These are phyloP conservation scores for Kryphioiulus occultus DNA, from an alignment of 2,888 invertebrate genomes.

Conservation along the genomic window DNA sequence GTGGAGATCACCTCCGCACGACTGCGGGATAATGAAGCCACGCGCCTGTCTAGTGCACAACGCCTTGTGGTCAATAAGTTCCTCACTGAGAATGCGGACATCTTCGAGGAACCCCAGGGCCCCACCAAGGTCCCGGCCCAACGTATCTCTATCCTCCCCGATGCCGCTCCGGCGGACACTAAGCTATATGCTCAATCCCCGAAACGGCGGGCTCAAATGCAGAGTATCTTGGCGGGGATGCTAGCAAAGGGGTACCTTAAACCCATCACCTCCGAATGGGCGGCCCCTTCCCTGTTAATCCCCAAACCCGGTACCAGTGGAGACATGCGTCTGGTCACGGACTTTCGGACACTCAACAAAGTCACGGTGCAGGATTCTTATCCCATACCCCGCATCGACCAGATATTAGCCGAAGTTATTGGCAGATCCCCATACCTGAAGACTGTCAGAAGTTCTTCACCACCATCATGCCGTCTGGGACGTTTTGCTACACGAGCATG, in stretches of 20 bases:
- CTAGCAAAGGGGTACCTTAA: background rate
- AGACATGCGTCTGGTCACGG: background rate
- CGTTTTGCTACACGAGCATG: background rate
- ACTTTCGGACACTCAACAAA: background rate
- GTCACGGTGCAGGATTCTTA: background rate
- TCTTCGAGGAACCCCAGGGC: background rate
- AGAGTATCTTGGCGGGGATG: no score
- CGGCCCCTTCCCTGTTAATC: background rate
- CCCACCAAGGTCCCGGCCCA: background rate
- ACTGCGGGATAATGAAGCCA: no score
- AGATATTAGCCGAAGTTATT: background rate
- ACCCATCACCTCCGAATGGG: background rate
- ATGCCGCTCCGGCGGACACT: background rate
- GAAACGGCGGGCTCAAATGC: background rate
- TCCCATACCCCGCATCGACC: background rate
- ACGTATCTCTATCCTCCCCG: background rate
- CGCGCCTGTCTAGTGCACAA: no score
- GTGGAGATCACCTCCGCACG: no score
- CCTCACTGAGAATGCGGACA: background rate
- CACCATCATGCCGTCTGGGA: background rate
- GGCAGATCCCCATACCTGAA: background rate
- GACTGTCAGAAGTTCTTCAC: background rate
- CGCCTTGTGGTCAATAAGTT: background rate
- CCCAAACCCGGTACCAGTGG: background rate
- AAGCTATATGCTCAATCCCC: background rate